phyloP scores from a whole-genome alignment of 2,113 vertebrate species.

The Zapornia atra region DNA sequence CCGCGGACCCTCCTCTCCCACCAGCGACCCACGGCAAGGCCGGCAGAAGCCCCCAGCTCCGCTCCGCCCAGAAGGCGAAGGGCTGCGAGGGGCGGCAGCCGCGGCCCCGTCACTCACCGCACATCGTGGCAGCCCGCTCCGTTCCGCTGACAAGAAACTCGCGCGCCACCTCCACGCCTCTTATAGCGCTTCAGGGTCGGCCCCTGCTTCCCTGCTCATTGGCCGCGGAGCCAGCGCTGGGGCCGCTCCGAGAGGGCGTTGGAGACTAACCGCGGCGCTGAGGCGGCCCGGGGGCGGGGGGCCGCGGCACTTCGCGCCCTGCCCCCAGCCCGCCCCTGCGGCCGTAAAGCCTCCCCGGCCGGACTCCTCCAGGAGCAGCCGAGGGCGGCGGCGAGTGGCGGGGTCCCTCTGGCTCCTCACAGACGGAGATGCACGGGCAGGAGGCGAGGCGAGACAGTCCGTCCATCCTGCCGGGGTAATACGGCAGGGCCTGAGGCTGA shows the following conservation, averaged over 20 bases:
- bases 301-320: not conserved
- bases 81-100: not conserved
- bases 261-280: not conserved
- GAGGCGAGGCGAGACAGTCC: fast-evolving
- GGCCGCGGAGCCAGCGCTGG: not conserved
- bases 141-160: not conserved
- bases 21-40: not conserved
- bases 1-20: not conserved
- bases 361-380: too few relatives aligned
- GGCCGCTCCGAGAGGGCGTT: not conserved
- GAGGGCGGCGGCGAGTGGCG: fast-evolving
- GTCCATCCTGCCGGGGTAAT: fast-evolving
- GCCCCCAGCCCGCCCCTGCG: not conserved
- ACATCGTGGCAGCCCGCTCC: conserved; percentile 23
- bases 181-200: conserved; percentile 23
- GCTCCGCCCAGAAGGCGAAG: not conserved
- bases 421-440: fast-evolving
- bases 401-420: fast-evolving
- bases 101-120: conserved; percentile 48
- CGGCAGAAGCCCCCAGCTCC: not conserved
- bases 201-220: not conserved
- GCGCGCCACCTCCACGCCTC: not conserved
- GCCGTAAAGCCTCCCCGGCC: too few relatives aligned
- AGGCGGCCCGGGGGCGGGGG: not conserved
- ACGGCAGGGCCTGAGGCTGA: not conserved